Evolutionary conservation across 2,888 invertebrate species (phyloP).

Genomic region (Acleris emargana): DNA sequence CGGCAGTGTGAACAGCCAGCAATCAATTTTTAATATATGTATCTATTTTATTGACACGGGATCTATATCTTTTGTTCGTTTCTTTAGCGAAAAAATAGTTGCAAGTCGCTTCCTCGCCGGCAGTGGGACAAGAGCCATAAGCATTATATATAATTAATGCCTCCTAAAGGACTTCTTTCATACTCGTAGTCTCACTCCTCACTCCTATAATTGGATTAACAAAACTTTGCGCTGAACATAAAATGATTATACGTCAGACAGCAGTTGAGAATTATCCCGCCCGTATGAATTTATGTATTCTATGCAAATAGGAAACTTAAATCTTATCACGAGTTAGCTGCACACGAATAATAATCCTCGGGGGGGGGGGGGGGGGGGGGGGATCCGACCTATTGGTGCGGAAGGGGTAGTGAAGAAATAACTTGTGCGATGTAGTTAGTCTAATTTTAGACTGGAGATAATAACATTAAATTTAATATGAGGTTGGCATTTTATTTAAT

Average conservation of each 20-base stretch:
- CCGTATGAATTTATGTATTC: conserved; percentile 53
- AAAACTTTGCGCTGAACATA: conserved; percentile 31
- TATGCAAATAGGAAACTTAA: conserved; percentile 59
- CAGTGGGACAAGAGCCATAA: no score
- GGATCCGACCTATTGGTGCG: background rate
- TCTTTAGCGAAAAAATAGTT: no score
- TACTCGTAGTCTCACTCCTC: conserved; percentile 12
- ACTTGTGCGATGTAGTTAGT: background rate
- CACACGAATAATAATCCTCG: conserved; percentile 50
- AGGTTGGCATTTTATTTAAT: no score
- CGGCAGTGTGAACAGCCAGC: no score
- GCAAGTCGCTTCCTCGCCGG: no score
- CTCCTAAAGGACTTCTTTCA: conserved; percentile 5
- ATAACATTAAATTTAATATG: no score
- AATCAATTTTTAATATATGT: no score
- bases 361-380: conserved; percentile 16
- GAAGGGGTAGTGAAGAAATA: conserved; percentile 8
- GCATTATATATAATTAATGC: no score
- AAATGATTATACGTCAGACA: conserved; percentile 42
- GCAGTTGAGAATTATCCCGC: conserved; percentile 40
- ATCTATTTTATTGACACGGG: no score
- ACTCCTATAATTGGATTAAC: conserved; percentile 35
- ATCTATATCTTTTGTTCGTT: no score
- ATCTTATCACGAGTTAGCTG: conserved; percentile 55
- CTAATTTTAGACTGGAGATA: no score